Evolutionary conservation across 2,888 invertebrate species (phyloP), one percentile per base, ranked within the genome.

Genomic region (Caenorhabditis angaria): DNA sequence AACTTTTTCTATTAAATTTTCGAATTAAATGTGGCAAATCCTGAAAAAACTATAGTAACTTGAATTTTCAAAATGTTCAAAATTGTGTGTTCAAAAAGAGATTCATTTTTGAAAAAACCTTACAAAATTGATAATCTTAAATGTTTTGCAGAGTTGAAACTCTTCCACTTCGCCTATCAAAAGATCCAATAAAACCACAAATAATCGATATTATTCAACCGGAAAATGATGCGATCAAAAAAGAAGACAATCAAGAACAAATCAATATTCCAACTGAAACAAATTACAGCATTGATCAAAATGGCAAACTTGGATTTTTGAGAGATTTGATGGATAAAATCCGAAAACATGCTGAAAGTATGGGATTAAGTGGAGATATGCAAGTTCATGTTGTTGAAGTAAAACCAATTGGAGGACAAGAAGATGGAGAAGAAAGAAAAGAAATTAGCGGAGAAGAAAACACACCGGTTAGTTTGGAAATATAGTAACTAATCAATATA

Each of bases 351-450:
- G 85, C 85, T 8, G 80, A 74, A 50, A 67, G 71, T 24, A 63
- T 73, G 61, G 82, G 83, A 61, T 67, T 84, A 50, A 76, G 77
- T 41, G 83, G 83, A 27, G 84, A 83, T 25, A 85, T 85, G 83
- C 82, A 85, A 61, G 83, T 85, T 18, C 83, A 83, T 48, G 83
- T 85, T 25, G 80, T 85, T 29, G 82, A 84, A 64, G 82, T 84
- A 12, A 80, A 82, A 55, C 83, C 83, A 6, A 63, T 79, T 55
- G 59, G 50, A 24, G 25, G 5, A 41, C 53, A 29, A 58, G 65
- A 59, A 28, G 47, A 41, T 12, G 18, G 14, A 18, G 5, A 3
- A 18, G 18, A 41, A 14, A 41, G 57, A 5, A 57, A 62, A 58
- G 51, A 61, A 24, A 25, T 57, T 10, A 62, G 51, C 27, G 28